Conservation (phyloP, 30 jellyfish, hydroid and myxozoan genomes). For the Aurelia sp. region DNA sequence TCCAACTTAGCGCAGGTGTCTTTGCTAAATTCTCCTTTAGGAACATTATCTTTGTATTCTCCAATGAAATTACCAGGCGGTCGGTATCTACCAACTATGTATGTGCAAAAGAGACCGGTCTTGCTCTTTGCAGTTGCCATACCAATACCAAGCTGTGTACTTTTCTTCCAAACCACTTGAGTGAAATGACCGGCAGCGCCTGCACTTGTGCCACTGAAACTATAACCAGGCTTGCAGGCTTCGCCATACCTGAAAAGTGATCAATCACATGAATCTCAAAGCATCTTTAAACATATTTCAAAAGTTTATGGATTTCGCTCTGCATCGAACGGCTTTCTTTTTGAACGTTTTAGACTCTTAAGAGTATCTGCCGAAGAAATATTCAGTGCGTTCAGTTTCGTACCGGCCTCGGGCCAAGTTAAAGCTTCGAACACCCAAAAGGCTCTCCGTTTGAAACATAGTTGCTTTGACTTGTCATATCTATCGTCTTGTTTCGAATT, state of each 20-base stretch:
- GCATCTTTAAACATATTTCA: too few relatives aligned
- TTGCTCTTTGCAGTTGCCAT: slow-evolving; percentile 70
- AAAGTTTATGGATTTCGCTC: too few relatives aligned
- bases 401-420: too few relatives aligned
- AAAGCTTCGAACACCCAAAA: too few relatives aligned
- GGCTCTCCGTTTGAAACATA: too few relatives aligned
- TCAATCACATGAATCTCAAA: too few relatives aligned
- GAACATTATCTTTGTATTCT: slow-evolving; percentile 77
- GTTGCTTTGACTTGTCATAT: too few relatives aligned
- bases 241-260: slow-evolving; percentile 67
- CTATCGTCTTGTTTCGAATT: too few relatives aligned
- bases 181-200: slow-evolving; percentile 96
- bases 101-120: slow-evolving; percentile 69
- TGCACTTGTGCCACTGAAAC: slow-evolving; percentile 67
- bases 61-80: slow-evolving; percentile 88
- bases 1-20: slow-evolving; percentile 58
- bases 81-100: slow-evolving; percentile 81
- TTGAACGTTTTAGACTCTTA: too few relatives aligned
- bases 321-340: too few relatives aligned
- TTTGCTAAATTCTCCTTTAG: slow-evolving; percentile 77
- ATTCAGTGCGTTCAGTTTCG: too few relatives aligned
- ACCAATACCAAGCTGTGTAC: slow-evolving; percentile 79
- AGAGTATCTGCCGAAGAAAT: too few relatives aligned
- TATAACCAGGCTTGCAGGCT: slow-evolving; percentile 82
- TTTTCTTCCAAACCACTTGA: slow-evolving; percentile 86